Conservation (phyloP, 2,113 vertebrate species). For the Vireo altiloquus region DNA sequence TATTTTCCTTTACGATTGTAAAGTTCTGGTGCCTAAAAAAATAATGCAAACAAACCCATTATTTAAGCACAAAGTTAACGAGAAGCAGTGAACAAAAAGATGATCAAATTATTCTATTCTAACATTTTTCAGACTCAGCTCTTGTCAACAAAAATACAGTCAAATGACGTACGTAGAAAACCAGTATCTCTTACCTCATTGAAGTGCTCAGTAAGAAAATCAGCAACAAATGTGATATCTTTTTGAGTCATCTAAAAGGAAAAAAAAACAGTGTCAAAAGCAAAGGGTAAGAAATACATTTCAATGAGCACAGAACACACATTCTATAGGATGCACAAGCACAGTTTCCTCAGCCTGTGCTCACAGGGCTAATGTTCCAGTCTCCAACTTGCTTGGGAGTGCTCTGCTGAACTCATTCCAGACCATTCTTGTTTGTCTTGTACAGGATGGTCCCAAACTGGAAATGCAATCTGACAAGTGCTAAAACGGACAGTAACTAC, state of each 20-base stretch:
- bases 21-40: constrained; percentile 90
- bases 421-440: not conserved
- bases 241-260: constrained; percentile 93
- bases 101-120: not conserved
- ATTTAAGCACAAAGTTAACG: not conserved
- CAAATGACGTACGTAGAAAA: not conserved
- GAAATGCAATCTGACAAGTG: not conserved
- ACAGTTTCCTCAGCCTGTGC: not conserved
- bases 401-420: not conserved
- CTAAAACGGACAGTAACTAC: not conserved
- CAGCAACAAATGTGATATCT: constrained; percentile 96
- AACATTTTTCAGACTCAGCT: not conserved
- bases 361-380: not conserved
- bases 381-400: not conserved
- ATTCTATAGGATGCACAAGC: not conserved
- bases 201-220: constrained; percentile 98
- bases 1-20: constrained; percentile 98
- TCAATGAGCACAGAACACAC: not conserved
- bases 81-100: not conserved
- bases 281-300: not conserved
- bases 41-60: not conserved
- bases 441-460: not conserved
- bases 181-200: constrained; percentile 82
- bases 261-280: not conserved
- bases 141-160: not conserved